Base-by-base conservation (phyloP, 2,113 vertebrate genomes). In the Ceyx margarethae region DNA sequence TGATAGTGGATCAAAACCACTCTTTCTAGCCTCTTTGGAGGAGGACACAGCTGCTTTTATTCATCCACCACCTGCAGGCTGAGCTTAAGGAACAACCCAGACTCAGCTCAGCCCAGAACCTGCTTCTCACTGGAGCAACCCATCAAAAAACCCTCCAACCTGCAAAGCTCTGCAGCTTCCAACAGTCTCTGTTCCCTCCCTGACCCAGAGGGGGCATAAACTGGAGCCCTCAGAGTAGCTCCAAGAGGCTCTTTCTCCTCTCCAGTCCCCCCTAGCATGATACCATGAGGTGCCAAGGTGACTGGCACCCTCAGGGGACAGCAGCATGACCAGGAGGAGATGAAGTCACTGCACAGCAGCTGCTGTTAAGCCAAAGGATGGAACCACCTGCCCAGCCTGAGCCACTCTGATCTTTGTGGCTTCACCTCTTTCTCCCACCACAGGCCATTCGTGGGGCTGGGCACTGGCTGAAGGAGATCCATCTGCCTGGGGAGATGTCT, bases 1-100 rank as follows among this genome's bases (percentile, higher is more conserved):
- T 80, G 80, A 45, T 81, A 57, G 53, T 60, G 65, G 65, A 77
- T 86, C 86, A 91, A 81, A 95, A 37, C 46, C 65, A 56, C 56
- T 88, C 80, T 68, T 88, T 35, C 60, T 56, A 56, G 31, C 48
- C 14, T 8, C 21, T 13, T 0, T 72, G 75, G 33, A 85, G 53
- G 82, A 79, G 72, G 51, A 10, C 31, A 28, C 45, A 33, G 58
- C 71, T 71, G 26, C 37, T 88, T 68, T 88, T 69, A n/a, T 50
- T 84, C 42, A 16, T 2, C 31, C 64, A 53, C 51, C 84, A 43
- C 16, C 29, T 92, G 71, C 51, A 31, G 61, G 21, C 65, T 71
- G 56, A 13, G 19, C 18, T 79, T 88, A 14, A 28, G 45, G 26
- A 82, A 21, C 19, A 37, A 17, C 35, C 65, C 62, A 26, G 40